Evolutionary conservation across 2,888 invertebrate genomes (phyloP).

Genomic region (Cyclophora punctaria): DNA sequence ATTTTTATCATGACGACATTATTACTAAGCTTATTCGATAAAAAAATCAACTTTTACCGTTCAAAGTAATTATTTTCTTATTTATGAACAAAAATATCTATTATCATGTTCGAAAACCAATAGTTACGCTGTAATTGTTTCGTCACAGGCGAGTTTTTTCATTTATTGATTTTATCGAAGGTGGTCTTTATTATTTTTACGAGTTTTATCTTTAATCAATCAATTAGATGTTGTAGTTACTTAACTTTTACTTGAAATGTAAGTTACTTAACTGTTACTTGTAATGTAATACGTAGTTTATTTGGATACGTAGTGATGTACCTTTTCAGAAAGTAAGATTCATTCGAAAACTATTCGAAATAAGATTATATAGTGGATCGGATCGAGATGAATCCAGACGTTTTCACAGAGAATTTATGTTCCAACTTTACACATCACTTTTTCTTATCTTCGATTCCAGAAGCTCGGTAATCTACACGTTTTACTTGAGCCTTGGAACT

Average conservation of each 20-base stretch:
- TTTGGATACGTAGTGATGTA: no score
- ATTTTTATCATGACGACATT: slow-evolving; percentile 68
- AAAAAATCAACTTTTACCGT: slow-evolving; percentile 35
- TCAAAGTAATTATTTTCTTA: slow-evolving; percentile 35
- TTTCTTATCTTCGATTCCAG: slow-evolving; percentile 58
- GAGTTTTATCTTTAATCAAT: no score
- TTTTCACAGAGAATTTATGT: slow-evolving; percentile 59
- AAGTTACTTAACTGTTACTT: neutral
- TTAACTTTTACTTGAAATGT: no score
- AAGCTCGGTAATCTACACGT: slow-evolving; percentile 38
- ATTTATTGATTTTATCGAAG: slow-evolving; percentile 10
- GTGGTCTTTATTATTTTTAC: slow-evolving; percentile 10
- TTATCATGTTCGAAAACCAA: slow-evolving; percentile 35
- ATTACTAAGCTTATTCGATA: slow-evolving; percentile 44
- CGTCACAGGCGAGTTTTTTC: slow-evolving; percentile 19
- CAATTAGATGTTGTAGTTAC: no score
- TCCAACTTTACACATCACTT: slow-evolving; percentile 65
- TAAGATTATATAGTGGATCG: slow-evolving; percentile 58
- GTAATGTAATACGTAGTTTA: no score
- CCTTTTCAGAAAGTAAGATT: neutral
- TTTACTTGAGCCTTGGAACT: slow-evolving; percentile 16
- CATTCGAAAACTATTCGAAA: slow-evolving; percentile 37
- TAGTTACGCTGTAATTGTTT: slow-evolving; percentile 33
- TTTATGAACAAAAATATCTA: slow-evolving; percentile 44
- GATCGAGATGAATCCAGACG: slow-evolving; percentile 58